Percentiles rank a stretch among this genome's conserved stretches.
Evolutionary conservation across 1,140 invertebrate species (phyloP).

Genomic region (Sycophaga agraensis): DNA sequence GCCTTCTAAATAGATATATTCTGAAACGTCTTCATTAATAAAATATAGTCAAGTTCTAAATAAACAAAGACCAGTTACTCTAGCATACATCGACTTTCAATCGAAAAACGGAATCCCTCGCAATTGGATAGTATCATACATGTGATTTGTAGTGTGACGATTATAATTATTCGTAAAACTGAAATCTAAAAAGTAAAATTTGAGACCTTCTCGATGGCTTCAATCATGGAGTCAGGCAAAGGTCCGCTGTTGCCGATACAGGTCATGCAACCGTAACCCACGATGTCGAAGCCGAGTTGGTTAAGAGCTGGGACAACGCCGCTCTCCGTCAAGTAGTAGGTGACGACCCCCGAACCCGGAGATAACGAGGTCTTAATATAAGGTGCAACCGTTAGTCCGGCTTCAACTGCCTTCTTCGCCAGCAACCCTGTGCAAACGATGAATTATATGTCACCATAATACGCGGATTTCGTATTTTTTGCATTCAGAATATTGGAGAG

Average conservation of each 20-base stretch:
- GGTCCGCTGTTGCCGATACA: constrained; percentile 98
- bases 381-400: constrained; percentile 83
- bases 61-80: no score
- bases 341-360: constrained; percentile 96
- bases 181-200: no score
- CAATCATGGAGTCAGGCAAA: constrained; percentile 84
- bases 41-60: no score
- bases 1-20: no score
- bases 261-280: constrained; percentile 98
- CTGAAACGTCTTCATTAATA: background rate
- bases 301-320: constrained; percentile 86
- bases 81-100: no score
- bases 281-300: constrained; percentile 88
- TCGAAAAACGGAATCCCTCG: no score
- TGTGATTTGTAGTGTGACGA: no score
- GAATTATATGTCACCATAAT: no score
- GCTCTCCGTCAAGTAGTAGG: constrained; percentile 88
- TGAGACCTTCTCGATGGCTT: constrained; percentile 92
- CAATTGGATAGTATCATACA: no score
- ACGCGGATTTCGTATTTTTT: no score
- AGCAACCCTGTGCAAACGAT: constrained; percentile 88
- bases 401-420: constrained; percentile 92
- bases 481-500: no score
- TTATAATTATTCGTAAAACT: no score
- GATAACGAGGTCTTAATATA: constrained; percentile 97